Percentiles rank a stretch among this genome's conserved stretches.
Conservation (phyloP, 2,888 invertebrate genomes). For the Andrena hattorfiana region DNA sequence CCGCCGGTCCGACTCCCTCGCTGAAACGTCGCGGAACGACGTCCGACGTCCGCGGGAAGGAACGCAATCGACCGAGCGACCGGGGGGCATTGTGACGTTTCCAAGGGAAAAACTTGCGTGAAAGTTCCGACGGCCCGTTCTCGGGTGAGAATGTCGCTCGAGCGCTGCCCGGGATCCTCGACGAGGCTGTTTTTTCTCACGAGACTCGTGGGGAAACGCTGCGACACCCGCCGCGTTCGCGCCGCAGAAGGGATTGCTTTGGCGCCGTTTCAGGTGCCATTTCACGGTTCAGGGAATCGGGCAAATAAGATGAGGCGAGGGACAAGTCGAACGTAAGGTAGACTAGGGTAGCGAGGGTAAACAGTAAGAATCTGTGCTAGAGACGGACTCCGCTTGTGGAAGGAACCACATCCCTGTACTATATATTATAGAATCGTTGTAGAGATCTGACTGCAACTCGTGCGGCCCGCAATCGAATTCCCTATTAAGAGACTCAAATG, state of each 20-base stretch:
- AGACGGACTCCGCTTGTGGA: too few relatives aligned
- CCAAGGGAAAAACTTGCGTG: constrained; percentile 31
- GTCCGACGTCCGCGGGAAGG: constrained; percentile 9
- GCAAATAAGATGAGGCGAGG: not conserved
- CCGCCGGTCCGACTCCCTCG: not conserved
- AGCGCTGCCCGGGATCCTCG: not conserved
- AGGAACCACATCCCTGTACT: too few relatives aligned
- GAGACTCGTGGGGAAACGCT: not conserved
- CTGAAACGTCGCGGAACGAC: constrained; percentile 10
- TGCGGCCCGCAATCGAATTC: too few relatives aligned
- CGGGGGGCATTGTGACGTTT: constrained; percentile 9
- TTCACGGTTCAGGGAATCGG: not conserved
- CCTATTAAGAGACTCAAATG: too few relatives aligned
- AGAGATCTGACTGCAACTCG: too few relatives aligned
- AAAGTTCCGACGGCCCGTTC: constrained; percentile 19
- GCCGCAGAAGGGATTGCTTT: not conserved
- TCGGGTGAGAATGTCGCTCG: constrained; percentile 26
- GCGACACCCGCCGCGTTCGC: not conserved
- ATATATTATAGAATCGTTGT: too few relatives aligned
- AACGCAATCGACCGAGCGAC: constrained; percentile 40
- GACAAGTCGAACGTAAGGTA: not conserved
- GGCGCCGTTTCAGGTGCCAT: not conserved
- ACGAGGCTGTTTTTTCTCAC: not conserved
- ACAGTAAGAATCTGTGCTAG: too few relatives aligned
- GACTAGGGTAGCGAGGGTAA: too few relatives aligned